Base-by-base conservation (phyloP, 2,113 vertebrate species). In the Psophia crepitans region DNA sequence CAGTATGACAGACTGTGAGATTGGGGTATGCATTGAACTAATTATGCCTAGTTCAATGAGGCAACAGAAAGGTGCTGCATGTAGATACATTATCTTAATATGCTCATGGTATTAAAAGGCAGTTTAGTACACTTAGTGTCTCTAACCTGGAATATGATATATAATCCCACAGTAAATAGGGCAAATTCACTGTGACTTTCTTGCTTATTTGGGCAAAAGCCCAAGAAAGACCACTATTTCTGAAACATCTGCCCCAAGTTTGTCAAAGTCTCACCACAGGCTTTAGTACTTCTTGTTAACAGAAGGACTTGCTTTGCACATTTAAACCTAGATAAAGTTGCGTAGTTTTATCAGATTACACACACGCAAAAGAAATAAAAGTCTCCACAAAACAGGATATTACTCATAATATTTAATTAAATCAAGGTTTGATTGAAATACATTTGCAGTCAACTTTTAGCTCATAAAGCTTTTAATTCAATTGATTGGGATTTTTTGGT, bases 341-440 rank as follows among this genome's bases (percentile, higher is more conserved):
- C 73, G 43, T 17, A 58, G 11, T 44, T 15, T 54, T 83, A 77
- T 5, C 54, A 78, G 83, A 86, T 44, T 23, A 74, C 18, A 48
- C 6, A 10, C 10, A 61, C 12, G 44, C 30, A 51, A 33, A 82
- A 76, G 30, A 93, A 89, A 64, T 43, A 63, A 5, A 68, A 89
- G 16, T 53, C 30, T 32, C 48, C 57, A 82, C 39, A 89, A 71
- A 92, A 51, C 16, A 91, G 57, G 41, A n/a, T 84, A 82, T 68
- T 46, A 89, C 21, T 71, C 56, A 57, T 7, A 77, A 35, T 53
- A 81, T 97, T 90, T 87, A 93, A 94, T 94, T 89, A 94, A 65
- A 97, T 83, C 46, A 88, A 32, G 48, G 54, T 87, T 90, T 85
- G 44, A 91, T 71, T 85, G 37, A 89, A 96, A 91, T 77, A 92